Evolutionary conservation across 2,888 invertebrate genomes (phyloP).

Genomic region (Apotomis turbidana): DNA sequence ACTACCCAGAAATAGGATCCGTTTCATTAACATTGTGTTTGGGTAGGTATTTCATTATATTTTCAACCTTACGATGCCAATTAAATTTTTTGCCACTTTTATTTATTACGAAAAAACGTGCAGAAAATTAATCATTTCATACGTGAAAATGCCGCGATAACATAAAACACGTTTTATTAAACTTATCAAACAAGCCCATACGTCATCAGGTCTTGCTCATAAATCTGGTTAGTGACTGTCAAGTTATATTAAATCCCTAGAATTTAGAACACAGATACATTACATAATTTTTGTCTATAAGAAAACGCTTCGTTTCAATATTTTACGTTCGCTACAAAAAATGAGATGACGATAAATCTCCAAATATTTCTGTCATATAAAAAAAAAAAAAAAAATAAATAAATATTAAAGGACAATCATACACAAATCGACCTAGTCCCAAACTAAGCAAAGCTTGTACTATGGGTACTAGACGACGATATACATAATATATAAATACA

Average conservation of each 20-base stretch:
- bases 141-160: neutral
- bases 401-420: too few species aligned
- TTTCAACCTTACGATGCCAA: neutral
- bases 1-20: too few species aligned
- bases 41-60: too few species aligned
- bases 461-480: too few species aligned
- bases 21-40: too few species aligned
- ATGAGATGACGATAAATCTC: neutral
- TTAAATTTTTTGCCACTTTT: neutral
- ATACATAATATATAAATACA: too few species aligned
- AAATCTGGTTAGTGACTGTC: slow-evolving; percentile 17
- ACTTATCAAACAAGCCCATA: neutral
- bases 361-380: too few species aligned
- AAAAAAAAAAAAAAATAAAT: too few species aligned
- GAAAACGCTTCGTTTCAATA: neutral
- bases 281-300: neutral
- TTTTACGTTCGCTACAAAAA: neutral
- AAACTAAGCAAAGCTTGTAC: too few species aligned
- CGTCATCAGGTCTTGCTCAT: neutral
- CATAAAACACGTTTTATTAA: neutral
- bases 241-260: slow-evolving; percentile 8
- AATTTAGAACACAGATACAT: neutral
- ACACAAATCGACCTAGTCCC: too few species aligned
- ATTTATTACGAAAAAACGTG: neutral
- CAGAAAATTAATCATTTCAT: neutral